Conservation (phyloP, 1,140 invertebrate species). For the Drosophila rhopaloa region DNA sequence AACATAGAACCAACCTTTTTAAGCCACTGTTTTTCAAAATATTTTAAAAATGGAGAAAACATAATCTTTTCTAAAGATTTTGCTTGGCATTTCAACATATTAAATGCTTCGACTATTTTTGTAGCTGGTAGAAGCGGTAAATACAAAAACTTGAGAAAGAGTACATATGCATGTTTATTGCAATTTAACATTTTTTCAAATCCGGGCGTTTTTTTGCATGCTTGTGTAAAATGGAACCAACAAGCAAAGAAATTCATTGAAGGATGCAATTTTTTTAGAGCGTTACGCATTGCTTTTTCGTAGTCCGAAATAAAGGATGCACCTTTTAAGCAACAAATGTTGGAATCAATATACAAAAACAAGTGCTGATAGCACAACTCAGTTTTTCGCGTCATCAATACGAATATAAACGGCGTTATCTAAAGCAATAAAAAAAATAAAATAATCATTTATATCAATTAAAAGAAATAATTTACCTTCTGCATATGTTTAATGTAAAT, state of each 20-base stretch:
- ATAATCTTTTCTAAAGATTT: no score
- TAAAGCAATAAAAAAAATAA: not conserved
- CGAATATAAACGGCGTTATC: not conserved
- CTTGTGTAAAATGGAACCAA: conserved; percentile 2
- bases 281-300: no score
- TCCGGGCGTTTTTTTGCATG: not conserved
- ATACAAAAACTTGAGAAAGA: not conserved
- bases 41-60: no score
- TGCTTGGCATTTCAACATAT: no score
- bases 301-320: no score
- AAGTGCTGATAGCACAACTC: no score
- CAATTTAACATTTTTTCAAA: not conserved
- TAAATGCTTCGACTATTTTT: not conserved
- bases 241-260: not conserved
- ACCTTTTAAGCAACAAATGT: not conserved
- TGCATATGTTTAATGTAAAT: conserved; percentile 8
- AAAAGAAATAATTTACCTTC: conserved; percentile 1
- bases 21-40: no score
- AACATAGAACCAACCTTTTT: no score
- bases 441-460: not conserved
- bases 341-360: not conserved
- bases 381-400: not conserved
- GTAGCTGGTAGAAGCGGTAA: no score
- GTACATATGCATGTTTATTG: not conserved
- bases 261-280: not conserved